Base-by-base conservation (phyloP, 2,888 invertebrate species). In the Halictus ligatus region DNA sequence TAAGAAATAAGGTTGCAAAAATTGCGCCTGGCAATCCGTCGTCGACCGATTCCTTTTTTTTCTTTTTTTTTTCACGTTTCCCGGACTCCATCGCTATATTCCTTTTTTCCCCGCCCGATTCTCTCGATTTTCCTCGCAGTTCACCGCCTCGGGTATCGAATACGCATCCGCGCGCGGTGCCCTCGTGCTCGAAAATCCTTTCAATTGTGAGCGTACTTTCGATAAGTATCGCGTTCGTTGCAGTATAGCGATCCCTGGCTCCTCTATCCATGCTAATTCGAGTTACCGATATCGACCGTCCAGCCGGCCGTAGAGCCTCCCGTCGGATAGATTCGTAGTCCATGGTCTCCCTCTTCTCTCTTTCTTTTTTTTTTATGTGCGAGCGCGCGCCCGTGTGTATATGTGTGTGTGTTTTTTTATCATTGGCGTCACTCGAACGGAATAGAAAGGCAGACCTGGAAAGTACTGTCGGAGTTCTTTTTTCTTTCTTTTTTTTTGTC, bases 361-460 rank as follows among this genome's bases (percentile, higher is more conserved):
- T 64, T 18, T 67, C 0, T n/a, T 3, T 3, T 48, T 25, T 50
- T 21, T 50, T 8, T 50, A 21, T 50, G 8, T 0, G 60, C 12
- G 1, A 12, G 8, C 3, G 29, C 5, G 21, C 12, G 35, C 0
- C 2, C 13, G 12, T 35, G 21, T 35, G 5, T 35, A 35, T 1
- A 1, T 35, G 1, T 6, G 8, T 76, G 60, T 71, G 10, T 46
- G 58, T 83, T 67, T 64, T 46, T 75, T 73, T 40, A 71, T 71
- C 48, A 85, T 73, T 79, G 77, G 72, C 83, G 81, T 85, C 80
- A 78, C 80, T 84, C 85, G 40, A 75, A 76, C 74, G 76, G 78
- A 82, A 77, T 81, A 89, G 87, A 89, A 89, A 84, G 72, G 69
- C 46, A 81, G 79, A 81, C 80, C 75, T 89, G 75, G 81, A 88